Percentiles rank a stretch among this genome's conserved stretches.
phyloP scores from a whole-genome alignment of 1,140 invertebrate species.

The Drosophila parabipectinata region DNA sequence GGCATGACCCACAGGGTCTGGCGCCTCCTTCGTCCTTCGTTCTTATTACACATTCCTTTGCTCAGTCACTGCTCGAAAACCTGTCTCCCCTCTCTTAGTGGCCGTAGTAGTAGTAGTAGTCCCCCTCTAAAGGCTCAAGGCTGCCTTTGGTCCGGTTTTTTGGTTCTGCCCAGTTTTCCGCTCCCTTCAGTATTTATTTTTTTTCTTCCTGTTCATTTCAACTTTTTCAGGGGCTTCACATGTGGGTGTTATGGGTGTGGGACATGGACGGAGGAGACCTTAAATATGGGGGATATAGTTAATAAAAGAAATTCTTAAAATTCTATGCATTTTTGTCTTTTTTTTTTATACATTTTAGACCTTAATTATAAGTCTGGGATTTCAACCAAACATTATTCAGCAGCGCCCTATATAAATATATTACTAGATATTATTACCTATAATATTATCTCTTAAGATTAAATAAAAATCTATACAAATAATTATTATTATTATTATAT shows the following conservation, averaged over 20 bases:
- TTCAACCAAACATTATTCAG: too few species aligned
- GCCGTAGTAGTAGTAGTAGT: too few species aligned
- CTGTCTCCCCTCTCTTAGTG: background rate
- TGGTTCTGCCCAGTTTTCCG: slow-evolving; percentile 30
- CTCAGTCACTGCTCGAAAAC: slow-evolving; percentile 9
- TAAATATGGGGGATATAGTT: too few species aligned
- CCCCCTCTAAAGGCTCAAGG: slow-evolving; percentile 15
- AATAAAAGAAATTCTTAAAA: too few species aligned
- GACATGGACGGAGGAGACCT: background rate
- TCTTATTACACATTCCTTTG: slow-evolving; percentile 71
- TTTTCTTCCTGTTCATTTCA: slow-evolving; percentile 37
- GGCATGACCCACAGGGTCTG: slow-evolving; percentile 75
- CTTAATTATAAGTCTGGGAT: too few species aligned
- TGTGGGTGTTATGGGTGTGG: slow-evolving; percentile 25
- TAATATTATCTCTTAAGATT: too few species aligned
- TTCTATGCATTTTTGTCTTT: too few species aligned
- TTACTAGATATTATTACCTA: too few species aligned
- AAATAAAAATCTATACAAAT: too few species aligned
- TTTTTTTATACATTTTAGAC: too few species aligned
- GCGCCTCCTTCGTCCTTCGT: slow-evolving; percentile 51
- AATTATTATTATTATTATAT: too few species aligned
- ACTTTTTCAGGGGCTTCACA: slow-evolving; percentile 49
- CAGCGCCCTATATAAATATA: too few species aligned
- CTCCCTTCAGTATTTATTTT: slow-evolving; percentile 1
- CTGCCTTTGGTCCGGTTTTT: slow-evolving; percentile 46